phyloP scores from a whole-genome alignment of 2,888 invertebrate genomes.

The Cyclophora punctaria region DNA sequence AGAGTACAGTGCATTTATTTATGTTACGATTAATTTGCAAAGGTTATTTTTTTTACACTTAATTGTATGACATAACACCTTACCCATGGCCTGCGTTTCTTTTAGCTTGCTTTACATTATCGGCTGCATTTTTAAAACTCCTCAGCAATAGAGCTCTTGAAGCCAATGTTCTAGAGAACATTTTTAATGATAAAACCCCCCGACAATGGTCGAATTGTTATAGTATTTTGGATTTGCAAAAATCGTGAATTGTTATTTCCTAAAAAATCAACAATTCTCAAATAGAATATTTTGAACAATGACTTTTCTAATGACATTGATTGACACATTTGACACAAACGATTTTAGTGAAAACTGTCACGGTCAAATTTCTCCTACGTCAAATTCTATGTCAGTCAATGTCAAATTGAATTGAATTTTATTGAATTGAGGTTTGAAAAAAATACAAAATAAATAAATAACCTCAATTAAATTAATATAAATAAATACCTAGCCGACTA shows the following conservation, averaged over 20 bases:
- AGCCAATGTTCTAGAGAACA: conserved; percentile 45
- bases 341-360: no score
- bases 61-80: conserved; percentile 51
- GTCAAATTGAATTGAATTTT: no score
- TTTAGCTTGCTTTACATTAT: conserved; percentile 46
- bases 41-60: neutral
- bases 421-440: no score
- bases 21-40: neutral
- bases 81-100: conserved; percentile 63
- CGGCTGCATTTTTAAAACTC: conserved; percentile 40
- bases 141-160: conserved; percentile 46
- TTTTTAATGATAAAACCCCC: conserved; percentile 21
- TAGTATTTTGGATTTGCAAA: no score
- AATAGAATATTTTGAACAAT: neutral
- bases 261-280: no score
- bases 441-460: no score
- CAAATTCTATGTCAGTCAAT: no score
- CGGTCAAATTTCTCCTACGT: no score
- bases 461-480: no score
- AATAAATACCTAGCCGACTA: no score
- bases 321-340: neutral
- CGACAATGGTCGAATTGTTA: no score
- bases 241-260: no score
- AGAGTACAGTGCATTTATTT: neutral
- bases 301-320: neutral